phyloP scores from a whole-genome alignment of 2,113 vertebrate species.

The Microtus montanus region DNA sequence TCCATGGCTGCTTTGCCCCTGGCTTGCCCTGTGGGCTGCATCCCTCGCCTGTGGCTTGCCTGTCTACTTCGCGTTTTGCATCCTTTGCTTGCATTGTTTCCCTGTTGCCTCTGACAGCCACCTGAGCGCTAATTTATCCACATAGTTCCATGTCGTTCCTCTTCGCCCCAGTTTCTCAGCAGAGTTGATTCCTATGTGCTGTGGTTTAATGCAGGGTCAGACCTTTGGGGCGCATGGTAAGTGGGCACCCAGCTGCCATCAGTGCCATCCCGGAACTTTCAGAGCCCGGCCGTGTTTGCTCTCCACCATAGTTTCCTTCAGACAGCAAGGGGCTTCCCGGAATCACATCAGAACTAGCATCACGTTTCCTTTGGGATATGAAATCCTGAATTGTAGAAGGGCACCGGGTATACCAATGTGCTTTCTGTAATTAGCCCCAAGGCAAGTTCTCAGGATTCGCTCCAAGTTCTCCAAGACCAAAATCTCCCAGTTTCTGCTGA shows the following conservation, averaged over 20 bases:
- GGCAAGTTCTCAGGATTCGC: neutral
- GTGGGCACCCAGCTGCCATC: neutral
- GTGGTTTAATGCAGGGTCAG: neutral
- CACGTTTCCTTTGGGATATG: neutral
- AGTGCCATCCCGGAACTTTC: neutral
- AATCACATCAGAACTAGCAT: neutral
- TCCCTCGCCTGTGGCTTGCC: neutral
- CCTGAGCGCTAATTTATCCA: neutral
- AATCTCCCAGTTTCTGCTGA: neutral
- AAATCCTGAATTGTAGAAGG: neutral
- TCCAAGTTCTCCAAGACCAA: neutral
- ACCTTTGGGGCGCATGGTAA: neutral
- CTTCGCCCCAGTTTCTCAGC: neutral
- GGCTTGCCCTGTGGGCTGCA: too few species aligned
- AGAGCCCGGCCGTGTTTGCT: neutral
- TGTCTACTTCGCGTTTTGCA: too few species aligned
- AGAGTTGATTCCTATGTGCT: neutral
- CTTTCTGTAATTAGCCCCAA: neutral
- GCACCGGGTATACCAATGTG: rapidly evolving
- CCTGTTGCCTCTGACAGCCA: neutral
- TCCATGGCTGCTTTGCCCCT: neutral
- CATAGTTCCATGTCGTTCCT: neutral
- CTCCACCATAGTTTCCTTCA: neutral
- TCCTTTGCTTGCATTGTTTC: neutral
- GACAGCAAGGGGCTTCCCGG: neutral